Evolutionary conservation across 2,888 invertebrate species (phyloP), one percentile per base, ranked within the genome.

Genomic region (Chalcis sispes): DNA sequence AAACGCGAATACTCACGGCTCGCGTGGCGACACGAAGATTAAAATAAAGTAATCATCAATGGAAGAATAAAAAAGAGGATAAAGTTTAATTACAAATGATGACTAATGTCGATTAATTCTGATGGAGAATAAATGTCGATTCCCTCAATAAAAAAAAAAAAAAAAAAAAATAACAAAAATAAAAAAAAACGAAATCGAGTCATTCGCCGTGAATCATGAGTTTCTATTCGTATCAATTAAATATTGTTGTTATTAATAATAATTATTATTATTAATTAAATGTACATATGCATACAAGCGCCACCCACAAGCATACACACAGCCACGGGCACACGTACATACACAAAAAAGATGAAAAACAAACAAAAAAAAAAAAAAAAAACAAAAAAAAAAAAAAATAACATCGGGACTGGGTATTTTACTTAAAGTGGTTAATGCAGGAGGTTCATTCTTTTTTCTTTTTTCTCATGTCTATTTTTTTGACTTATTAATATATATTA

Each of bases 191-290:
- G 64, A 72, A 72, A 83, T 80, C 83, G 79, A 86, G 84, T 86
- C 85, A 88, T 86, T 86, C 83, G 82, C 84, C 84, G 83, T 85
- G 82, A 86, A 85, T 84, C 82, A 87, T 85, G 85, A 88, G 88
- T 88, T 88, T 87, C 83, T 88, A 88, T 87, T 85, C 84, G 85
- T 88, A 88, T 85, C 86, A 86, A 85, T 86, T 85, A 84, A 86
- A 86, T 85, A 87, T 87, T 87, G 86, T 88, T 88, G 88, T 88
- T 88, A 86, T 88, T 88, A 86, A 85, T 87, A 86, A 86, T 88
- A 84, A 87, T 87, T 56, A 85, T 85, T 85, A 88, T 87, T 88
- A 87, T 86, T 86, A 87, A 87, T 85, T 88, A 83, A 87, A 88
- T 88, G 88, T 88, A 88, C 85, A 88, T 88, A 88, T 85, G 85